Evolutionary conservation across 2,113 vertebrate species (phyloP).

Genomic region (Lanius ludovicianus): DNA sequence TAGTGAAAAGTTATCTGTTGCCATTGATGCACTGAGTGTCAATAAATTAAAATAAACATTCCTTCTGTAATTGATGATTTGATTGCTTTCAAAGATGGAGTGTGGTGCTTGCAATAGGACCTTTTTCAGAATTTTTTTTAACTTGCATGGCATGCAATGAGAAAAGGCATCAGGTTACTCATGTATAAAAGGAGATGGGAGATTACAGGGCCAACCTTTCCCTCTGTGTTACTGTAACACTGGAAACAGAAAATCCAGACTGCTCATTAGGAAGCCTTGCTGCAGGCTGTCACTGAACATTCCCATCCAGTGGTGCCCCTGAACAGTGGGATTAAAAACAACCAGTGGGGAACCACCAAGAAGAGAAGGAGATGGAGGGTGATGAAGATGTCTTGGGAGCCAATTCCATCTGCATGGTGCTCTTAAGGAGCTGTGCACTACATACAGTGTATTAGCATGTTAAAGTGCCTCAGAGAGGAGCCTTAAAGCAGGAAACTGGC

Average conservation of each 20-base stretch:
- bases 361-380: not conserved
- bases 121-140: not conserved
- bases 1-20: not conserved
- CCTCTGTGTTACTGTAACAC: not conserved
- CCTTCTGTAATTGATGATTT: not conserved
- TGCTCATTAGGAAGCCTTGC: not conserved
- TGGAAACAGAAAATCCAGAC: not conserved
- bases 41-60: constrained; percentile 12
- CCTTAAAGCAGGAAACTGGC: not conserved
- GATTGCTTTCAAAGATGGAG: not conserved
- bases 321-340: not conserved
- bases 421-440: not conserved
- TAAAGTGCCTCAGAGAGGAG: not conserved
- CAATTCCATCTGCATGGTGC: not conserved
- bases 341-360: not conserved
- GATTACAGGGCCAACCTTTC: not conserved
- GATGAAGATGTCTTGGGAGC: not conserved
- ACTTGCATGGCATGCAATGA: not conserved
- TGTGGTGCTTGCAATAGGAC: not conserved
- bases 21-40: not conserved
- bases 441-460: not conserved
- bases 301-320: not conserved
- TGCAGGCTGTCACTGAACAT: not conserved
- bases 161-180: not conserved
- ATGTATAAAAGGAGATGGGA: not conserved